Evolutionary conservation across 2,113 vertebrate genomes (phyloP).

Genomic region (Bungarus multicinctus): DNA sequence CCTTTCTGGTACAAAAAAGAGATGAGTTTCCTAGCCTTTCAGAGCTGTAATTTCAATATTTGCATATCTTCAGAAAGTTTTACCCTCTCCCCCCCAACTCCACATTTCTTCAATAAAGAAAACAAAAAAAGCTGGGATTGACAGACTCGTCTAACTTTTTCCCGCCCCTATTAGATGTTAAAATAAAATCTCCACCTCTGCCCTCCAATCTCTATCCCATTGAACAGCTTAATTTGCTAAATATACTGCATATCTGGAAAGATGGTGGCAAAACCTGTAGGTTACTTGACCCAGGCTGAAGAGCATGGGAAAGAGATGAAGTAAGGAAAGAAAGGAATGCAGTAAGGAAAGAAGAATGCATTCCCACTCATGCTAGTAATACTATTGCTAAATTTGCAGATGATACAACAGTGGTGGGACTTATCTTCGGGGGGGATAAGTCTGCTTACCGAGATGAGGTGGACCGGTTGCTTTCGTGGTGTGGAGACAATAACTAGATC

Average conservation of each 20-base stretch:
- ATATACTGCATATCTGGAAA: not conserved
- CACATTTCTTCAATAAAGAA: not conserved
- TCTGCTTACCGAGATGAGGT: too few species aligned
- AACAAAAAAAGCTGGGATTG: not conserved
- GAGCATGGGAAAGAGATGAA: not conserved
- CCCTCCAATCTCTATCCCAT: not conserved
- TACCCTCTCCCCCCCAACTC: not conserved
- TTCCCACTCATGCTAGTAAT: too few species aligned
- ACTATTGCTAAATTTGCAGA: too few species aligned
- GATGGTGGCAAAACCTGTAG: not conserved
- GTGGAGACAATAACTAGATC: too few species aligned
- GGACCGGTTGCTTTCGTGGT: too few species aligned
- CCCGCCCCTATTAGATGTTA: not conserved
- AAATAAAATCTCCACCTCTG: not conserved
- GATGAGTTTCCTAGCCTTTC: not conserved
- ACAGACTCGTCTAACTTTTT: not conserved
- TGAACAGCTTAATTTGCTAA: not conserved
- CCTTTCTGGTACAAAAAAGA: not conserved
- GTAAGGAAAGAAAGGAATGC: not conserved
- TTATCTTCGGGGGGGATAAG: too few species aligned
- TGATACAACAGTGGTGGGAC: too few species aligned
- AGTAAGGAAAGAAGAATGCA: too few species aligned
- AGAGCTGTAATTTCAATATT: not conserved
- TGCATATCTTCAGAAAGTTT: too few species aligned
- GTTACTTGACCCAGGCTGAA: not conserved